phyloP scores from a whole-genome alignment of 2,888 invertebrate genomes.

The Hyposoter didymator region DNA sequence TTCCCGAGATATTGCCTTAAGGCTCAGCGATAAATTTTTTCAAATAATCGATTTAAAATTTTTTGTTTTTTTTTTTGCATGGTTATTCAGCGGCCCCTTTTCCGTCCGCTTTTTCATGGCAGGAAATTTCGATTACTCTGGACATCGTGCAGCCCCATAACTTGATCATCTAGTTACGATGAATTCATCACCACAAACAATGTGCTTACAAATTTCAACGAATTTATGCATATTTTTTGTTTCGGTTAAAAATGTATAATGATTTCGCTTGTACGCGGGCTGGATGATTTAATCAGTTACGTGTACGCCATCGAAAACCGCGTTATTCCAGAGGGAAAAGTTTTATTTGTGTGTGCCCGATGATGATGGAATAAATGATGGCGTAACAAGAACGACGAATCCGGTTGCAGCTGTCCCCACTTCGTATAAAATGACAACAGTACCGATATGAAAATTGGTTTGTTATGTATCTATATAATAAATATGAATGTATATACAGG shows the following conservation, averaged over 20 bases:
- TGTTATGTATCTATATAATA: conserved; percentile 38
- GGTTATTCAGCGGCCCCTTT: too few species aligned
- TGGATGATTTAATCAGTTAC: conserved; percentile 59
- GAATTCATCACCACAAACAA: conserved; percentile 15
- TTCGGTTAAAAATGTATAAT: conserved; percentile 43
- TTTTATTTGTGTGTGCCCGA: conserved; percentile 39
- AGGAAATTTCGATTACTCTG: not conserved
- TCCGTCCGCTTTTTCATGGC: not conserved
- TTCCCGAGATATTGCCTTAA: not conserved
- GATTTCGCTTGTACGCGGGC: conserved; percentile 28
- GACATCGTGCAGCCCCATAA: not conserved
- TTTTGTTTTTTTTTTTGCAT: not conserved
- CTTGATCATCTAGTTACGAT: not conserved
- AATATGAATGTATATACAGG: conserved; percentile 10
- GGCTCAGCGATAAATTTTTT: not conserved
- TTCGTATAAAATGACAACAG: conserved; percentile 58
- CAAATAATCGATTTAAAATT: not conserved
- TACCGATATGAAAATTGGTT: conserved; percentile 64
- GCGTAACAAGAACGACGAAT: conserved; percentile 53
- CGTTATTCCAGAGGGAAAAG: conserved; percentile 61
- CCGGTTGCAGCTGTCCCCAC: conserved; percentile 52
- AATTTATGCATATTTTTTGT: conserved; percentile 22
- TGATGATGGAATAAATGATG: conserved; percentile 46
- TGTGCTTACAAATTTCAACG: conserved; percentile 13
- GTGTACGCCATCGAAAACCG: conserved; percentile 50